These are phyloP conservation scores for Rotaria socialis DNA, from an alignment of 2,888 invertebrate species.

Conservation along the genomic window DNA sequence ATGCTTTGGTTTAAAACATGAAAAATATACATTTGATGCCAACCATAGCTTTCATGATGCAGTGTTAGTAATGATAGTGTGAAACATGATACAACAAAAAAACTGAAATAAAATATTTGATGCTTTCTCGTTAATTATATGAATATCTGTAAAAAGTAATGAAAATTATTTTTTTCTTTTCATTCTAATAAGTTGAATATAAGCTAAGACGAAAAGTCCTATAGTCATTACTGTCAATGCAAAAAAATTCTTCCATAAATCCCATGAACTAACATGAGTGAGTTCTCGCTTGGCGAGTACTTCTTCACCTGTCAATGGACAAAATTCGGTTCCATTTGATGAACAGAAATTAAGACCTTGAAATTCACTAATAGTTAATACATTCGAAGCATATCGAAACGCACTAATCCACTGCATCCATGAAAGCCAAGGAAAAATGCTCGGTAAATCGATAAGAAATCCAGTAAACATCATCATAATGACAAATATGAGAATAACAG, in stretches of 20 bases:
- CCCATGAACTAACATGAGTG: conserved; percentile 51
- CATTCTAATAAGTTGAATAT: conserved; percentile 53
- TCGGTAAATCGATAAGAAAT: conserved; percentile 54
- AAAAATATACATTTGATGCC: too few species aligned
- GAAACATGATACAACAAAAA: too few species aligned
- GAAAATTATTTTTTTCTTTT: conserved; percentile 44
- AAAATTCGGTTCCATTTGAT: background rate
- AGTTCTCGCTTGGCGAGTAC: conserved; percentile 53
- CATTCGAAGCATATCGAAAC: conserved; percentile 55
- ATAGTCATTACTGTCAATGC: conserved; percentile 51
- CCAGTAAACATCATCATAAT: conserved; percentile 54
- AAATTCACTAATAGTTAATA: conserved; percentile 48
- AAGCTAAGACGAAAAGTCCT: conserved; percentile 52
- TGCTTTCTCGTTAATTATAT: too few species aligned
- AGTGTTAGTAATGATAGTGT: too few species aligned
- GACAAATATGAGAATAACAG: background rate
- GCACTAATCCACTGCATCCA: conserved; percentile 56
- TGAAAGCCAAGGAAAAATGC: conserved; percentile 53
- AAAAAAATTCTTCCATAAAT: conserved; percentile 54
- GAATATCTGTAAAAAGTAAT: too few species aligned
- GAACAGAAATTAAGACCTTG: conserved; percentile 37
- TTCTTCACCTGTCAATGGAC: conserved; percentile 48
- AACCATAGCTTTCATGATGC: too few species aligned
- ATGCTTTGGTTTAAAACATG: too few species aligned
- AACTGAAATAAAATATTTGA: too few species aligned